These are phyloP conservation scores for Machaerirhynchus nigripectus DNA, from an alignment of 2,113 vertebrate species.

Conservation along the genomic window DNA sequence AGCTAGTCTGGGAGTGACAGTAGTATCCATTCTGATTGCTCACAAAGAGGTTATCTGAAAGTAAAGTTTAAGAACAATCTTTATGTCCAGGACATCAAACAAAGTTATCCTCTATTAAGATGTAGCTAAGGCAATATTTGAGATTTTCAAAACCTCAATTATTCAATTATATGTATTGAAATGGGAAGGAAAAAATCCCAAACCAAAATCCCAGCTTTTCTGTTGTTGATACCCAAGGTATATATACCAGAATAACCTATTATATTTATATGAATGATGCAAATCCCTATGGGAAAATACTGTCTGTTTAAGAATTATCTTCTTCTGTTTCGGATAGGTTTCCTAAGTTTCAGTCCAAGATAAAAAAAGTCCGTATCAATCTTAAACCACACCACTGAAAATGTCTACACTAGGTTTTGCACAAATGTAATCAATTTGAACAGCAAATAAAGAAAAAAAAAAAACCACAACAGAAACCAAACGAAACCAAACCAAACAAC, in stretches of 20 bases:
- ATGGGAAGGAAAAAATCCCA: background rate
- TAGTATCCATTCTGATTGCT: slow-evolving; percentile 94
- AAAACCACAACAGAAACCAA: background rate
- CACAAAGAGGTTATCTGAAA: slow-evolving; percentile 93
- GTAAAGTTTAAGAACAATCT: slow-evolving; percentile 3
- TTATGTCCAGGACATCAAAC: background rate
- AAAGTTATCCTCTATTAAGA: background rate
- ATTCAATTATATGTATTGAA: background rate
- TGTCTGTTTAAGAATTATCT: background rate
- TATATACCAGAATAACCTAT: background rate
- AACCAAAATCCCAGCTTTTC: background rate
- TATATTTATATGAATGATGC: background rate
- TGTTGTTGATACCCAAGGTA: background rate
- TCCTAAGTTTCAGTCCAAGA: background rate
- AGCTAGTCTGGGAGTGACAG: slow-evolving; percentile 95
- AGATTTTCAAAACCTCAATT: background rate
- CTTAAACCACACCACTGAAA: background rate
- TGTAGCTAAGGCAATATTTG: background rate
- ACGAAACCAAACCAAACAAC: background rate
- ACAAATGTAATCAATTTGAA: background rate
- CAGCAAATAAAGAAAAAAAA: background rate
- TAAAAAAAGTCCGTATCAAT: background rate
- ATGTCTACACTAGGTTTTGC: background rate
- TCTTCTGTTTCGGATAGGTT: background rate
- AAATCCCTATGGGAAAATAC: background rate